Conservation (phyloP, 2,888 invertebrate genomes). For the Osedax frankpressi region DNA sequence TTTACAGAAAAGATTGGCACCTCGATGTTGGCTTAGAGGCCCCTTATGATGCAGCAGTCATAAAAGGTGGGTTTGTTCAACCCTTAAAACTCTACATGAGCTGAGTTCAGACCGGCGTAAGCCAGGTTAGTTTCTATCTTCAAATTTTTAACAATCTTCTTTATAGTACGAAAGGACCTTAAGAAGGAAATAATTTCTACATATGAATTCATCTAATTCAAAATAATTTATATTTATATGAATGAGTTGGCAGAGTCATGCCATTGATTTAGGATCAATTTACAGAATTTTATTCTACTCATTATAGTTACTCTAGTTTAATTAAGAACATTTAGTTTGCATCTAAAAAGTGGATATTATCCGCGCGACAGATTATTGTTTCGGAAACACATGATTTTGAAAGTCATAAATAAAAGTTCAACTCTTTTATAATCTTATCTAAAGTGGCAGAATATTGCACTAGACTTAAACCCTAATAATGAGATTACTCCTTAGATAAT, state of each 20-base stretch:
- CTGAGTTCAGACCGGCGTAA: slow-evolving; percentile 75
- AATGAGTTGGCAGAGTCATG: slow-evolving; percentile 56
- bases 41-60: slow-evolving; percentile 57
- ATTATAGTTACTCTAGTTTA: slow-evolving; percentile 22
- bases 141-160: slow-evolving; percentile 44
- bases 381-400: slow-evolving; percentile 27
- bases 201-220: slow-evolving; percentile 11
- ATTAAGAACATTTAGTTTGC: slow-evolving; percentile 26
- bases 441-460: slow-evolving; percentile 28
- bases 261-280: slow-evolving; percentile 60
- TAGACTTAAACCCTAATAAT: slow-evolving; percentile 28
- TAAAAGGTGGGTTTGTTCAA: slow-evolving; percentile 54
- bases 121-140: slow-evolving; percentile 75
- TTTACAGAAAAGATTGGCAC: slow-evolving; percentile 33
- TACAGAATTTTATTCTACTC: slow-evolving; percentile 46
- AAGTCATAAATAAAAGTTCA: slow-evolving; percentile 26
- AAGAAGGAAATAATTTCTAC: slow-evolving; percentile 9
- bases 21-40: slow-evolving; percentile 77
- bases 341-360: slow-evolving; percentile 19
- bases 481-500: slow-evolving; percentile 23
- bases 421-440: slow-evolving; percentile 25
- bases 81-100: slow-evolving; percentile 72
- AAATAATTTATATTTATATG: background rate
- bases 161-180: slow-evolving; percentile 68
- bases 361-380: slow-evolving; percentile 26